Base-by-base conservation (phyloP, 2,113 vertebrate species). In the Pagrus major region DNA sequence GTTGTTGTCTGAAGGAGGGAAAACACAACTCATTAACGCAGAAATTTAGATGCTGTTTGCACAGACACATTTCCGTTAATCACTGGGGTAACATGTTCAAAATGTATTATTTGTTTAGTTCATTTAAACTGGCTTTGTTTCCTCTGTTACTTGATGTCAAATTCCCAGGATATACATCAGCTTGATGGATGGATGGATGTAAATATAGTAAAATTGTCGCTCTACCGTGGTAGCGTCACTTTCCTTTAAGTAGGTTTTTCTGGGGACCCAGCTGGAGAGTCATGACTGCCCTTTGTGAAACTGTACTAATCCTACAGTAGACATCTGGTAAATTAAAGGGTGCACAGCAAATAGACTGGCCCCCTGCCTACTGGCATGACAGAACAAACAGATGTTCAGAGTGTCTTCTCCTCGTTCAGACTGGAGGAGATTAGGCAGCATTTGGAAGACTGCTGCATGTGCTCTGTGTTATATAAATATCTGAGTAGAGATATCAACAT, bases 291-390 rank as follows among this genome's bases (percentile, higher is more conserved):
- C 71, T 85, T 88, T 88, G 68, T 75, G 71, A 86, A 67, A 82
- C 80, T 73, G 79, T 78, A 86, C 86, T 92, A 89, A 91, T 91
- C 85, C 89, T 89, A 87, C 84, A 90, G 76, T 70, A 91, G 91
- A 93, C 92, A 94, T 93, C 92, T 93, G 94, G 81, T 87, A 92
- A 94, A 93, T 92, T 93, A 89, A 91, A 65, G 85, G 91, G 82
- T 93, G 81, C 76, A 77, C 71, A 70, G 71, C 72, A 88, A 80
- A 87, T 79, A 82, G 84, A 86, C 84, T 91, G 90, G 80, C 91
- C 84, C 46, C 89, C 88, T 90, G 92, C 89, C 91, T 90, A 23
- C 86, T 92, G 92, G 87, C 91, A 90, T 73, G 68, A 81, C 80
- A 82, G 65, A 84, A 54, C 78, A 89, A 86, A 76, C 92, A 94